A percentile compares a stretch with the other conserved stretches of the same genome.
phyloP scores from a whole-genome alignment of 2,797 vertebrate species.

The Xenopus petersii region DNA sequence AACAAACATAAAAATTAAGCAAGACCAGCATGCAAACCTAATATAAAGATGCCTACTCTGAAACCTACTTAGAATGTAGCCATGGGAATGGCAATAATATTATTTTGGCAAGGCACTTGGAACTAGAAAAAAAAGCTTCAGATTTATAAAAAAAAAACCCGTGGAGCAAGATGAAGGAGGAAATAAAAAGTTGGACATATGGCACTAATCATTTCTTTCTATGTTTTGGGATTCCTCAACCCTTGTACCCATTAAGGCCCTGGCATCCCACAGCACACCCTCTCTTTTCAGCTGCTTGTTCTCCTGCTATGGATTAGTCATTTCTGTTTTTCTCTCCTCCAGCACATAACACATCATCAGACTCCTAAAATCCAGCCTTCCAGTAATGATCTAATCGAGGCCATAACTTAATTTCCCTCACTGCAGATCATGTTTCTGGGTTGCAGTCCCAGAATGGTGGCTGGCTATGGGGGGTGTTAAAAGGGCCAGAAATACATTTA shows the following conservation, averaged over 20 bases:
- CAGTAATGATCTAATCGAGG: conserved; percentile 22
- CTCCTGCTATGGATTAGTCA: conserved; percentile 26
- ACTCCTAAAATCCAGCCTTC: conserved; percentile 21
- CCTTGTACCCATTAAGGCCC: conserved; percentile 17
- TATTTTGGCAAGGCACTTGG: neutral
- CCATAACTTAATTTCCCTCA: neutral
- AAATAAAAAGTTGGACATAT: conserved; percentile 1
- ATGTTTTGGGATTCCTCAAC: neutral
- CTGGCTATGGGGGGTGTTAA: neutral
- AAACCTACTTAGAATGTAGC: neutral
- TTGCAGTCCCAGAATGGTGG: neutral
- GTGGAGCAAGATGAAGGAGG: neutral
- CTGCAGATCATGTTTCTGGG: neutral
- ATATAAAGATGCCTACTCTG: neutral
- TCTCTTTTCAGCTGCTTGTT: conserved; percentile 16
- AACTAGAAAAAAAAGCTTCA: neutral
- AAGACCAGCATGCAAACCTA: neutral
- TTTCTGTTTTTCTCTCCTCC: conserved; percentile 5
- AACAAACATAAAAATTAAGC: neutral
- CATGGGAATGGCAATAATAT: too few relatives aligned
- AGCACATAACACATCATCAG: conserved; percentile 19
- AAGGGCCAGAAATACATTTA: neutral
- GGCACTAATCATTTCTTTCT: conserved; percentile 2
- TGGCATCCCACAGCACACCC: conserved; percentile 28
- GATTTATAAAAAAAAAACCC: neutral